phyloP scores from a whole-genome alignment of 2,113 vertebrate species.

The Eretmodus cyanostictus region DNA sequence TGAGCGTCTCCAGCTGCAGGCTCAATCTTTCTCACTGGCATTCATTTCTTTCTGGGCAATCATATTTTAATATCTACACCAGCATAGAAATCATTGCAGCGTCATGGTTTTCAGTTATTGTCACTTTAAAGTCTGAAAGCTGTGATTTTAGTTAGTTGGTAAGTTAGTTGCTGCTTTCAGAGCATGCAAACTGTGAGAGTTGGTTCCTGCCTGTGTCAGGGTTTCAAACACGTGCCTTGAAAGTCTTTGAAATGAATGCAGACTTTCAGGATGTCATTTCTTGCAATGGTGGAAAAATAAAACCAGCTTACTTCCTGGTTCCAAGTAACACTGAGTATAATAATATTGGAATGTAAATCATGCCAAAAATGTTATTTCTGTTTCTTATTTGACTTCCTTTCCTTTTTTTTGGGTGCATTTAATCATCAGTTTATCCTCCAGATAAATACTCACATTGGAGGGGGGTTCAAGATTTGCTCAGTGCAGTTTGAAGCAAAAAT shows the following conservation, averaged over 20 bases:
- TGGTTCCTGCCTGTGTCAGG: neutral
- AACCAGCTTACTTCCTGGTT: neutral
- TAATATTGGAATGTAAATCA: neutral
- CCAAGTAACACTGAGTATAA: neutral
- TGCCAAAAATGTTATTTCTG: neutral
- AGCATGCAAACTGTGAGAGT: neutral
- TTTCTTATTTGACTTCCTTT: neutral
- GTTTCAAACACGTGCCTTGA: neutral
- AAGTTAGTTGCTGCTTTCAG: neutral
- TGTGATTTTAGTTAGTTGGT: neutral
- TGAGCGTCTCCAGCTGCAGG: neutral
- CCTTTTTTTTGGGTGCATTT: neutral
- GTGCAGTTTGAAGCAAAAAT: neutral
- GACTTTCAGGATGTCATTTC: neutral
- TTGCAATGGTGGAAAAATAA: neutral
- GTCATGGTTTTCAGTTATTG: neutral
- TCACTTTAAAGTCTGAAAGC: neutral
- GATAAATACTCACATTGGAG: neutral
- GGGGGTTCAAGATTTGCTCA: neutral
- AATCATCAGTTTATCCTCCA: neutral
- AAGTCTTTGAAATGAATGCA: neutral
- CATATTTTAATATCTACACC: neutral
- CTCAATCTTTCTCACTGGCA: neutral
- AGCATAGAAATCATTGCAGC: neutral
- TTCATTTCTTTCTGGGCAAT: neutral